Evolutionary conservation across 2,888 invertebrate genomes (phyloP), one percentile per base, ranked within the genome.

Genomic region (Clanis bilineata): DNA sequence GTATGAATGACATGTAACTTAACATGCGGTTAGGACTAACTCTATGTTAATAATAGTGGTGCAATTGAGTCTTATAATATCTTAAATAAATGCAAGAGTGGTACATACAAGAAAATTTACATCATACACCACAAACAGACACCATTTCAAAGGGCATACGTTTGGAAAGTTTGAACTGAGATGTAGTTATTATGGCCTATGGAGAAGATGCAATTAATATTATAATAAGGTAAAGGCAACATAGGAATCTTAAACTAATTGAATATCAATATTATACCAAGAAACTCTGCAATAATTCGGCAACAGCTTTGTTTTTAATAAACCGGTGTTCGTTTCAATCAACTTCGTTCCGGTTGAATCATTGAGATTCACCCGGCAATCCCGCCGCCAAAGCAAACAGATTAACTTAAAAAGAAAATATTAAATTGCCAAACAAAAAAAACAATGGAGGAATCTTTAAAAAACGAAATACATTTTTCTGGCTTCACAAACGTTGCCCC

Each of bases 401-500:
- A 60, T 51, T 32, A 32, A 51, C 51, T 51, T 32, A 32, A 51
- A n/a, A 51, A 32, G 28, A 67, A 59, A 60, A 62, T 63, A 56
- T 65, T 56, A 66, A 70, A 62, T 66, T 64, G 64, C 59, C 56
- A 36, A 67, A 66, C 62, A 65, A 66, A 63, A 68, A 65, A 66
- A 63, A 69, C 59, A 66, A 67, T 66, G 61, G 60, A 67, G 65
- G 71, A 69, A 73, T 67, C 56, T 69, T 64, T 6, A 61, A 57
- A 65, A 59, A 63, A 62, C 60, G 64, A 72, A 69, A 68, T 63
- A 65, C 65, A 67, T 64, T 74, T 65, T 62, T 65, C 54, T 63
- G 66, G 64, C 57, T 67, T 69, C 66, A 62, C 64, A 67, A 69
- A 63, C 66, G 60, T 36, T 51, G 56, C 60, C 70, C 69, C 63